Percentiles rank a stretch among this genome's conserved stretches.
phyloP scores from a whole-genome alignment of 2,113 vertebrate species.

The Albula glossodonta region DNA sequence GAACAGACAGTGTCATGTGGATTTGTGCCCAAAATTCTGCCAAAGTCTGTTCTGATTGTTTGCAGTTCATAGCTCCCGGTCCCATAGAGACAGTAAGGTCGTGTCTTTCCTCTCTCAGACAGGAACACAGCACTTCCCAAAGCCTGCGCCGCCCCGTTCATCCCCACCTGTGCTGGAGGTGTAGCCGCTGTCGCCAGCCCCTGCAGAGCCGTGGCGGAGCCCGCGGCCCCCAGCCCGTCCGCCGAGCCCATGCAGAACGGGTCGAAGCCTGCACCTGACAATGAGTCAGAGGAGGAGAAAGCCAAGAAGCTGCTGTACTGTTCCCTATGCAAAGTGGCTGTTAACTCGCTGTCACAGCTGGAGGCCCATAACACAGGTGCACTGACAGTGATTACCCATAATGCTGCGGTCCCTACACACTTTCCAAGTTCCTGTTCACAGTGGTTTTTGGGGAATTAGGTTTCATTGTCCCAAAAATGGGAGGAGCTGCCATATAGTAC shows the following conservation, averaged over 20 bases:
- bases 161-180: slow-evolving; percentile 33
- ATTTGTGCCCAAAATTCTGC: too few relatives aligned
- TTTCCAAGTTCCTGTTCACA: too few relatives aligned
- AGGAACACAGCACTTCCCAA: slow-evolving; percentile 30
- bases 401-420: not conserved
- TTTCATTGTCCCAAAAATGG: too few relatives aligned
- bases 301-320: slow-evolving; percentile 96
- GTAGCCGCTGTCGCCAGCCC: slow-evolving; percentile 27
- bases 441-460: too few relatives aligned
- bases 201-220: slow-evolving; percentile 54
- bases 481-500: too few relatives aligned
- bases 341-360: slow-evolving; percentile 94
- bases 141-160: slow-evolving; percentile 41
- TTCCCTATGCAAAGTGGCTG: slow-evolving; percentile 97
- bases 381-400: not conserved
- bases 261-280: slow-evolving; percentile 42
- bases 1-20: too few relatives aligned
- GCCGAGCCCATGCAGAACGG: slow-evolving; percentile 56
- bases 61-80: not conserved
- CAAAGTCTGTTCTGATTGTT: not conserved
- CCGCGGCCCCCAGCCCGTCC: slow-evolving; percentile 54
- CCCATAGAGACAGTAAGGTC: slow-evolving; percentile 29
- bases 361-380: slow-evolving; percentile 95
- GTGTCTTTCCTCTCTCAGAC: slow-evolving; percentile 37
- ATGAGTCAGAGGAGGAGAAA: slow-evolving; percentile 91